Conservation (phyloP, 2,888 invertebrate genomes). For the Cerceris ruficornis region DNA sequence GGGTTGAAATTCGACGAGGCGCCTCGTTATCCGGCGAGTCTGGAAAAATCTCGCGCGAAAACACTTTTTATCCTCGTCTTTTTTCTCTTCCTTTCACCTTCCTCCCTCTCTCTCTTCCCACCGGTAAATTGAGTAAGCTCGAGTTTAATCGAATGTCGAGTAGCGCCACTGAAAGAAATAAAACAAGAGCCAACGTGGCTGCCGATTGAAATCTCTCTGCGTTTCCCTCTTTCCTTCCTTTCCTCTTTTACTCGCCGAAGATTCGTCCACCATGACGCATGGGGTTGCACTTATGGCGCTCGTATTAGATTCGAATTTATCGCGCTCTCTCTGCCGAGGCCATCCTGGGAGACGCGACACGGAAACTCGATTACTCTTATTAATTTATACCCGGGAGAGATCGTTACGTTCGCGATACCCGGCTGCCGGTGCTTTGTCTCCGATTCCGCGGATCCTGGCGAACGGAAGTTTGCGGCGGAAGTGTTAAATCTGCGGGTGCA, state of each 20-base stretch:
- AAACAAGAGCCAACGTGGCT: slow-evolving; percentile 35
- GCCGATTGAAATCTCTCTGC: slow-evolving; percentile 15
- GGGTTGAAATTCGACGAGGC: slow-evolving; percentile 2
- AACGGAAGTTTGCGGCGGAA: no score
- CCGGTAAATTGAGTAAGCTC: slow-evolving; percentile 46
- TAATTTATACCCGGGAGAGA: neutral
- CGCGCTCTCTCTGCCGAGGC: neutral
- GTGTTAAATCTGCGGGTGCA: no score
- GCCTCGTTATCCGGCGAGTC: neutral
- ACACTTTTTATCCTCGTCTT: slow-evolving; percentile 17
- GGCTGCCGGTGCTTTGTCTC: neutral
- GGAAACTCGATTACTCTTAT: neutral
- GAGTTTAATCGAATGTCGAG: slow-evolving; percentile 52
- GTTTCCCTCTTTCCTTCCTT: neutral
- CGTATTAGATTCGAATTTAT: slow-evolving; percentile 46
- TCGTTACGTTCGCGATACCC: neutral
- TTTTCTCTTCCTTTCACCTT: neutral
- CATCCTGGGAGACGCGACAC: neutral
- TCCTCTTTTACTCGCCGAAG: neutral
- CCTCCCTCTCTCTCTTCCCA: slow-evolving; percentile 2
- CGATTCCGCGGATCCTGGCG: no score
- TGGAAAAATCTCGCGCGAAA: slow-evolving; percentile 16
- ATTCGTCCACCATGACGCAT: no score
- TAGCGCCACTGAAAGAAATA: slow-evolving; percentile 31
- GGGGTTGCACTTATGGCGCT: slow-evolving; percentile 10